Evolutionary conservation across 2,888 invertebrate genomes (phyloP), one percentile per base, ranked within the genome.

Genomic region (Callosobruchus maculatus): DNA sequence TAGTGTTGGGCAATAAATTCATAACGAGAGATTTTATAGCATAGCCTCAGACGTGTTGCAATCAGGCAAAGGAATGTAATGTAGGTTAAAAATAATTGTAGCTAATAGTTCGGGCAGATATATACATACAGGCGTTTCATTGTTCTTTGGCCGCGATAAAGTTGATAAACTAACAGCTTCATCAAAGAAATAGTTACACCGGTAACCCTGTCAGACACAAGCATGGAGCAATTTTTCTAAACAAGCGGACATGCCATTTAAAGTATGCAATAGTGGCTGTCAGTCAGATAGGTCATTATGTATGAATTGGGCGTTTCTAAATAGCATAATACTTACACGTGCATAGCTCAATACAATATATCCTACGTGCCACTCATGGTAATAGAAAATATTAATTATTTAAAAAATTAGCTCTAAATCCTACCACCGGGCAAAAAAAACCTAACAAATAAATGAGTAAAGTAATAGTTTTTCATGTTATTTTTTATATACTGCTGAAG

Each of bases 1-100:
- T n/a, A 22, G n/a, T 67, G 70, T 73, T 73, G 70, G 66, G 73
- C 67, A 73, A 73, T 73, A 73, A 70, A 67, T 71, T 73, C 67
- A 73, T 67, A 71, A 73, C 68, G 67, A 71, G 26, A 71, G 26
- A 71, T 73, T 73, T 73, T 22, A 70, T 31, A 69, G 73, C 69
- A 13, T 18, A 7, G 13, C 4, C 5, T 49, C 70, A 20, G 21
- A n/a, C 68, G 21, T 71, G 71, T 68, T 71, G 70, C 22, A 72
- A 49, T 20, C 67, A n/a, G 67, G 70, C 30, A 69, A 30, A 71
- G 70, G 74, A 74, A 74, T 74, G 74, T 49, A 67, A 73, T 70
- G 73, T 73, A 73, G 73, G 73, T 70, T 73, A 70, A 67, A 67
- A 73, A 73, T 66, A 71, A 49, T 49, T 49, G 49, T 49, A 13